These are phyloP conservation scores for Melipona beecheii DNA, from an alignment of 2,888 invertebrate species.

Conservation along the genomic window DNA sequence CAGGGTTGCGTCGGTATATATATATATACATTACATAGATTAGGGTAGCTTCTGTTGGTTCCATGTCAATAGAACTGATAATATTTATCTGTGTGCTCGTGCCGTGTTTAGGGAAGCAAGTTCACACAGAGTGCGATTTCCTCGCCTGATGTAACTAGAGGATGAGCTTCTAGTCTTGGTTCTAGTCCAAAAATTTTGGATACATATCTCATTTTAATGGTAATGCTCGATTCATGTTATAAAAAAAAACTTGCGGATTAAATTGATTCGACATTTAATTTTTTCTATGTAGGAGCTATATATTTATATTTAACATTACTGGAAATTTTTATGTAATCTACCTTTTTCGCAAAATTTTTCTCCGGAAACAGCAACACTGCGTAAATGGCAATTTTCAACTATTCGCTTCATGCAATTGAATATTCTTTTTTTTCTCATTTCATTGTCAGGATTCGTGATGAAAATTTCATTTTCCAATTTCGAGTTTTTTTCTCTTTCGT, in stretches of 20 bases:
- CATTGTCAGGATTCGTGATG: background rate
- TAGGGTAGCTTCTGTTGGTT: background rate
- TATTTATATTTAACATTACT: background rate
- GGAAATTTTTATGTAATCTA: background rate
- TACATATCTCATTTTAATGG: background rate
- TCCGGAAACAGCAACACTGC: background rate
- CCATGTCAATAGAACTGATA: background rate
- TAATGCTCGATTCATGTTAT: background rate
- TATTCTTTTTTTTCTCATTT: background rate
- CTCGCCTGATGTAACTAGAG: background rate
- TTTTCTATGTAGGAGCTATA: background rate
- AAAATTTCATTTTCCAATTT: background rate
- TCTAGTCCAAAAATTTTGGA: background rate
- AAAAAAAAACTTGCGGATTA: background rate
- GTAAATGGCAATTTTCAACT: background rate
- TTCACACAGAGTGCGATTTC: background rate
- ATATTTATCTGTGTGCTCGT: background rate
- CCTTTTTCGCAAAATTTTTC: no score
- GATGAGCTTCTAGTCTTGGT: background rate
- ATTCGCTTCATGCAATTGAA: background rate
- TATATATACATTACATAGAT: background rate
- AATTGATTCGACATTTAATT: background rate
- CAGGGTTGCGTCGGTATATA: background rate
- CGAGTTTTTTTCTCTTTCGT: no score
- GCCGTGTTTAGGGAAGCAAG: background rate